Evolutionary conservation across 2,113 vertebrate genomes (phyloP), one percentile per base, ranked within the genome.

Genomic region (Psilopogon haemacephalus): DNA sequence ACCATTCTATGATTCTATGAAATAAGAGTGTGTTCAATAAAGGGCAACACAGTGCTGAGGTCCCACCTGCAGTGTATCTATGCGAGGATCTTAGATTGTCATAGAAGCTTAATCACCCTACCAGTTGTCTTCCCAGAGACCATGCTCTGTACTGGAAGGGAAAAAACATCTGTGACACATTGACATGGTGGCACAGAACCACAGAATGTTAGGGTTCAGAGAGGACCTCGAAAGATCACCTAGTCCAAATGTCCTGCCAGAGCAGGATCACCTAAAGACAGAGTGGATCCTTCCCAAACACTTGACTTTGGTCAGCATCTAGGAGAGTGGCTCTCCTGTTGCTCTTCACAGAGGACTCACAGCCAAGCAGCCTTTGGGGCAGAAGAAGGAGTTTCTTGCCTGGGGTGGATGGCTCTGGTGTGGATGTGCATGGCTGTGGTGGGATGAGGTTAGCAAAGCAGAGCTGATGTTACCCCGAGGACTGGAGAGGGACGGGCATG

Each of bases 281-380:
- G 46, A 23, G 46, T 38, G 1, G 2, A 1, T 8, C 32, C 6
- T 0, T 16, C 56, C 18, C 0, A 1, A 67, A 2, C 2, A 1
- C n/a, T 23, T 48, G 46, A 12, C 11, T 65, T 9, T 3, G 20
- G 18, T 32, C 35, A 23, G 0, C 4, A 0, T 46, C 21, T 50
- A 13, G 32, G 50, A 59, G 37, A 14, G 9, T 14, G 13, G 5
- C 28, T 84, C 28, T 84, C 6, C 42, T 48, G 15, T 38, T 28
- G 72, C 38, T 70, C n/a, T n/a, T n/a, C n/a, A n/a, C n/a, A n/a
- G 86, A 42, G 24, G 7, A 0, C 23, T 20, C 8, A 11, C 55
- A 50, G 16, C 79, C 28, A 2, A 12, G 15, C 21, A 58, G 38
- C 60, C 40, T 21, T 44, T 0, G 9, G 68, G 56, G 50, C 26